Base-by-base conservation (phyloP, 2,888 invertebrate genomes). In the Endomychus coccineus region DNA sequence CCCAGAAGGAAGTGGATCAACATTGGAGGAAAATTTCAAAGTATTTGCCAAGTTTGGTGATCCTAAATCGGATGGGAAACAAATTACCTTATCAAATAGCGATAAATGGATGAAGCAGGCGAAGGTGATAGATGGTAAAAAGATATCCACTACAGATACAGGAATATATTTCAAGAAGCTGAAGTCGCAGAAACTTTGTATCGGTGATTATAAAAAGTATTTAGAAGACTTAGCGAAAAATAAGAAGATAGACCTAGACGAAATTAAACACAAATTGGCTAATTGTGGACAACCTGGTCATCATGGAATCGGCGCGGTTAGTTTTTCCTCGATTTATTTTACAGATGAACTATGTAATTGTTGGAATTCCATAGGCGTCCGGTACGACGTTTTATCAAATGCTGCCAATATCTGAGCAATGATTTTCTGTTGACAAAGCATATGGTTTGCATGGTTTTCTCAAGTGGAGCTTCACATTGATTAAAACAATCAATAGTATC, bases 91-190 rank as follows among this genome's bases (percentile, higher is more conserved):
- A 6, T 87, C 88, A 5, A 90, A 91, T 64, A 88, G 88, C 57
- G 91, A 91, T 66, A 91, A 91, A 66, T 91, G 91, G 91, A 88
- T 91, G 87, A 91, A 90, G 56, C 91, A 91, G 61, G 90, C 90
- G 0, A 40, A 40, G 24, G 40, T 40, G 2, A 84, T 87, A 49
- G 90, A 79, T 40, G 62, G 80, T 2, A 90, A 88, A 67, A 88
- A 83, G 59, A 83, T 89, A 48, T 88, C 89, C 0, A 90, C 91
- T 10, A 90, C 90, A 4, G 91, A 92, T 61, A 91, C 90, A 1
- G 91, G 85, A 15, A 92, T 92, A 45, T 82, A 85, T 64, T 92
- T 91, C 67, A 91, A 91, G 62, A 91, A 91, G 62, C 75, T 89
- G 49, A 92, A 91, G 75, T 80, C 76, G 28, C 70, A 79, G 61